Conservation (phyloP, 2,113 vertebrate genomes). For the Pollimyrus isidori region DNA sequence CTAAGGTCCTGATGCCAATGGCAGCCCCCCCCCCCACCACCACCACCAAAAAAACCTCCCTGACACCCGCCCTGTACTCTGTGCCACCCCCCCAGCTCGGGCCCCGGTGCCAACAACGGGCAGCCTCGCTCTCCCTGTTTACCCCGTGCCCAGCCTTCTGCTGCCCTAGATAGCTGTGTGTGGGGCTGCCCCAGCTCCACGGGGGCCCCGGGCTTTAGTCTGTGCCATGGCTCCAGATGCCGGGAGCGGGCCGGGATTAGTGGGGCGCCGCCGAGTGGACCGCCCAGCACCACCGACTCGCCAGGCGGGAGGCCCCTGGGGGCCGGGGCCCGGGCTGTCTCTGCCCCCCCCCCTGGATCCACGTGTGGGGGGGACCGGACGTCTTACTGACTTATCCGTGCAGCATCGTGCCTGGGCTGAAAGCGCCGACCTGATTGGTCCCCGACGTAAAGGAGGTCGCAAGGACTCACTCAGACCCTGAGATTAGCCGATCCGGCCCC, state of each 20-base stretch:
- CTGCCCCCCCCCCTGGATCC: background rate
- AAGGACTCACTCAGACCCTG: background rate
- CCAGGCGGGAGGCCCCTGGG: slow-evolving; percentile 5
- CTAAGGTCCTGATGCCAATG: slow-evolving; percentile 22
- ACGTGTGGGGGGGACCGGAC: background rate
- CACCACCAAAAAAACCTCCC: background rate
- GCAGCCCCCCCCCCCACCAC: slow-evolving; percentile 24
- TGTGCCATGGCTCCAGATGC: slow-evolving; percentile 22
- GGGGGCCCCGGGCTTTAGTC: background rate
- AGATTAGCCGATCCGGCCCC: background rate
- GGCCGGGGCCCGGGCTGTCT: background rate
- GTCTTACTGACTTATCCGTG: background rate
- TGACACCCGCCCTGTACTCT: background rate
- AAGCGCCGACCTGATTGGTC: background rate
- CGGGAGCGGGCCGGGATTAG: slow-evolving; percentile 19
- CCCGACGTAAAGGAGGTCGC: background rate
- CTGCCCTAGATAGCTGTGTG: slow-evolving; percentile 26
- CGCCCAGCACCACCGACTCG: background rate
- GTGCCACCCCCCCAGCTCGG: background rate
- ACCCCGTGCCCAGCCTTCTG: slow-evolving; percentile 22
- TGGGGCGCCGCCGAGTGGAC: background rate
- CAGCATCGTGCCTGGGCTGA: background rate
- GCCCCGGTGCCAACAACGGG: slow-evolving; percentile 14
- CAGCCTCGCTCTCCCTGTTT: slow-evolving; percentile 1
- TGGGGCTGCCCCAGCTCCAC: background rate